Base-by-base conservation (phyloP, 2,113 vertebrate species). In the Lamprologus sp. region DNA sequence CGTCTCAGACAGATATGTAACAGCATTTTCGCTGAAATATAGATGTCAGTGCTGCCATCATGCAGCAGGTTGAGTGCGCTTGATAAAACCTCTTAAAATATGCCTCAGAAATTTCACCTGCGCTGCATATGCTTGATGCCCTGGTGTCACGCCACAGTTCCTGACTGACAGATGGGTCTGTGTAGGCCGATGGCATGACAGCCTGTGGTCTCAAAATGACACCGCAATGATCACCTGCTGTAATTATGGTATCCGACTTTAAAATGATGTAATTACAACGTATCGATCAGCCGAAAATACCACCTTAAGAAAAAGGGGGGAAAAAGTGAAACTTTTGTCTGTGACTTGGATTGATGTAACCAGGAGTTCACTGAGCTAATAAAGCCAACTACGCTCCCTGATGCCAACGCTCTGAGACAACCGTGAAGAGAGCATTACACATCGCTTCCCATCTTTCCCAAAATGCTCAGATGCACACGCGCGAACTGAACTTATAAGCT, bases 341-440 rank as follows among this genome's bases (percentile, higher is more conserved):
- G 35, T 28, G 51, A 23, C 63, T 82, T 37, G 54, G 80, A 75
- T 85, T 11, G 49, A 85, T 80, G 89, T 56, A 77, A 88, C 55
- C 81, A 12, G 80, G 79, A 87, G 82, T 84, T 83, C 68, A 8
- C 51, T 83, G 54, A 4, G 68, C 81, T 79, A 81, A 90, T 83
- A 87, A 86, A 84, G 26, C 26, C 73, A 77, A 51, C 45, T 77
- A 7, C 1, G 2, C 60, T 79, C 84, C 84, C 87, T 56, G 88
- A 85, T 58, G 58, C 80, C 75, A 19, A 87, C 56, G 7, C 42
- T 79, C 77, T 0, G 79, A 91, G 88, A 86, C 89, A 83, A 68
- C 21, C 87, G 53, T 88, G 89, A 87, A 88, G 60, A 60, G 55
- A 84, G 79, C 81, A 77, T 90, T 31, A 86, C 88, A 88, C 82